Evolutionary conservation across 2,888 invertebrate genomes (phyloP).

Genomic region (Gonocerus acuteangulatus): DNA sequence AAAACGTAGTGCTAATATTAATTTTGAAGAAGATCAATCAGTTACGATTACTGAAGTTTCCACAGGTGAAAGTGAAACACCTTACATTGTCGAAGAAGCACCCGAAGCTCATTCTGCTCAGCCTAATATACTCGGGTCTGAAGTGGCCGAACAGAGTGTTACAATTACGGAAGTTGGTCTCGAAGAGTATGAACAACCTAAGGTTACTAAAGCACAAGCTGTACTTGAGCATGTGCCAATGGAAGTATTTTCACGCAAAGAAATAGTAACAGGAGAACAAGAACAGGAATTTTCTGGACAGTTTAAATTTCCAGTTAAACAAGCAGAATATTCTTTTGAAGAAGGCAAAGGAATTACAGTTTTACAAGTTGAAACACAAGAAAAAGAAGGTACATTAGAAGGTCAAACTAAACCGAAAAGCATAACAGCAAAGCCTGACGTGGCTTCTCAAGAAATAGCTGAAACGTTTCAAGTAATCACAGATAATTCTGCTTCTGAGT

Average conservation of each 20-base stretch:
- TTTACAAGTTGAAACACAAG: slow-evolving; percentile 41
- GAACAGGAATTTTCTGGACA: slow-evolving; percentile 41
- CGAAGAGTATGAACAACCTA: slow-evolving; percentile 35
- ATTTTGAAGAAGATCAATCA: slow-evolving; percentile 48
- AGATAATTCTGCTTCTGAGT: slow-evolving; percentile 46
- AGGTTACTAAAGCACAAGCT: slow-evolving; percentile 33
- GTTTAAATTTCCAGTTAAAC: slow-evolving; percentile 41
- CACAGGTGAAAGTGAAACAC: slow-evolving; percentile 50
- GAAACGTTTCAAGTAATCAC: slow-evolving; percentile 47
- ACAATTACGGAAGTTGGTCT: slow-evolving; percentile 41
- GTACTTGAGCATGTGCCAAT: slow-evolving; percentile 37
- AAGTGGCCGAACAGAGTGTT: slow-evolving; percentile 48
- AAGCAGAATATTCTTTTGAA: slow-evolving; percentile 37
- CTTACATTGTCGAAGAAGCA: slow-evolving; percentile 35
- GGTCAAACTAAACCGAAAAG: slow-evolving; percentile 35
- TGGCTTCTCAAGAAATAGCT: slow-evolving; percentile 47
- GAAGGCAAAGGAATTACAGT: slow-evolving; percentile 36
- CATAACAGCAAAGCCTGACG: slow-evolving; percentile 37
- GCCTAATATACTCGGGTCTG: slow-evolving; percentile 42
- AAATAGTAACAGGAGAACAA: slow-evolving; percentile 42
- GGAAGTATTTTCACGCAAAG: slow-evolving; percentile 40
- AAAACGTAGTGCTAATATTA: slow-evolving; percentile 35
- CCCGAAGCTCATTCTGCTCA: slow-evolving; percentile 38
- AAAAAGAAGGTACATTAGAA: slow-evolving; percentile 42
- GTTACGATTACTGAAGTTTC: slow-evolving; percentile 51